Evolutionary conservation across 2,797 vertebrate genomes (phyloP), one percentile per base, ranked within the genome.

Genomic region (Gymnoscopelus microlampas): DNA sequence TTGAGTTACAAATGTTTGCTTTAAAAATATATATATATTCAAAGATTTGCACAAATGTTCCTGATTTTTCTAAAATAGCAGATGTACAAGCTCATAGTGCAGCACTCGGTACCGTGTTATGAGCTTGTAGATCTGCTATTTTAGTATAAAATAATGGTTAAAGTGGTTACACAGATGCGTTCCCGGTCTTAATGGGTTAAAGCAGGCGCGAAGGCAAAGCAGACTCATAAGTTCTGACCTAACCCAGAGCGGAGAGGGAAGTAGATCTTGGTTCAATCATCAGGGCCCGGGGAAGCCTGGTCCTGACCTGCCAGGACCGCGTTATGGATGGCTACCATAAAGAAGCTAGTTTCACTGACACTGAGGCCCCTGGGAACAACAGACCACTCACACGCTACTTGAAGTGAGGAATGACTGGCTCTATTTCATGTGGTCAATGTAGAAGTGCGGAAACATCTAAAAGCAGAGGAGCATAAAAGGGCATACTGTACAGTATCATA

Each of bases 251-350:
- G 48, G 70, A 76, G 66, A 74, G 66, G 74, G 66, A 44, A 44
- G 39, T 59, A 76, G 66, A 74, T 70, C 66, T 79, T 44, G 0
- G 72, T 71, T 76, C 68, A 89, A 83, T 85, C 72, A 74, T 85
- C 72, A 74, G 65, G 77, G 69, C 71, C 82, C 29, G 26, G 73
- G 76, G 76, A 82, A 6, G 53, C 39, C 78, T 19, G 32, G 47
- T 66, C 58, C 70, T 76, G 78, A 64, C 60, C 70, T 76, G 78
- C 66, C 76, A 29, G 15, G 44, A 54, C 55, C 1, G 23, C 51
- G 66, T 86, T 79, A 89, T 89, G 67, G 71, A 91, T 89, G 55
- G 77, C 59, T 13, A 35, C 68, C 77, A 88, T 90, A 86, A 89
- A 87, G 60, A 50, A 63, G 57, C 44, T 53, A 65, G 19, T 80